These are phyloP conservation scores for Pteromalus puparum DNA, from an alignment of 1,140 invertebrate species.

Conservation along the genomic window DNA sequence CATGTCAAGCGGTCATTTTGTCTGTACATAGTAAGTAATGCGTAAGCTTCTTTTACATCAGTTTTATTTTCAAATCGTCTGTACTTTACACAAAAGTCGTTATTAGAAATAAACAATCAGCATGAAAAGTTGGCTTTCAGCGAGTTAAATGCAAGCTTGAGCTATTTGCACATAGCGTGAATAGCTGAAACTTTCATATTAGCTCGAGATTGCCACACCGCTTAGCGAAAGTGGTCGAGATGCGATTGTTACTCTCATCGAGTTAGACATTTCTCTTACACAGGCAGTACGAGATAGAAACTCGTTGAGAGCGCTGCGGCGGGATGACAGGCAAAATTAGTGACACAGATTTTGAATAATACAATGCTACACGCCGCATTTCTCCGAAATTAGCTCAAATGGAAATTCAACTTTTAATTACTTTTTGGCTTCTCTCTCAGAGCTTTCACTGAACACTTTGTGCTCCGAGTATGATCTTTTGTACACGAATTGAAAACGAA, in stretches of 20 bases:
- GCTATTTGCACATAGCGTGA: background rate
- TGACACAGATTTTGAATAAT: background rate
- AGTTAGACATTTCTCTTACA: background rate
- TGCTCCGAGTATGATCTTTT: too few relatives aligned
- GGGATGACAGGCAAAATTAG: background rate
- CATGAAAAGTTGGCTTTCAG: too few relatives aligned
- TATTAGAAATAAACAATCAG: too few relatives aligned
- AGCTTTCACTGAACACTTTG: background rate
- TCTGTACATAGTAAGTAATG: background rate
- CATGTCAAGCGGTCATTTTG: background rate
- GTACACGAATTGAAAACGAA: too few relatives aligned
- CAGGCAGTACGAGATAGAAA: conserved; percentile 2
- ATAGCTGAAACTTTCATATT: background rate
- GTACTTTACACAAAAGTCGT: too few relatives aligned
- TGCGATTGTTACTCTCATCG: conserved; percentile 8
- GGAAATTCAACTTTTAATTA: background rate
- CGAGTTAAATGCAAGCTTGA: background rate
- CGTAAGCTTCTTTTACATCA: background rate
- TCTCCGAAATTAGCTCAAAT: background rate
- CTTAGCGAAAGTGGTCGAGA: conserved; percentile 6
- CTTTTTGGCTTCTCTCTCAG: background rate
- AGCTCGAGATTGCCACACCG: conserved; percentile 4
- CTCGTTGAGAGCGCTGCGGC: background rate
- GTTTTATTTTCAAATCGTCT: too few relatives aligned
- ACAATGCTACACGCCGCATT: background rate